Evolutionary conservation across 2,113 vertebrate species (phyloP).

Genomic region (Carassius carassius): DNA sequence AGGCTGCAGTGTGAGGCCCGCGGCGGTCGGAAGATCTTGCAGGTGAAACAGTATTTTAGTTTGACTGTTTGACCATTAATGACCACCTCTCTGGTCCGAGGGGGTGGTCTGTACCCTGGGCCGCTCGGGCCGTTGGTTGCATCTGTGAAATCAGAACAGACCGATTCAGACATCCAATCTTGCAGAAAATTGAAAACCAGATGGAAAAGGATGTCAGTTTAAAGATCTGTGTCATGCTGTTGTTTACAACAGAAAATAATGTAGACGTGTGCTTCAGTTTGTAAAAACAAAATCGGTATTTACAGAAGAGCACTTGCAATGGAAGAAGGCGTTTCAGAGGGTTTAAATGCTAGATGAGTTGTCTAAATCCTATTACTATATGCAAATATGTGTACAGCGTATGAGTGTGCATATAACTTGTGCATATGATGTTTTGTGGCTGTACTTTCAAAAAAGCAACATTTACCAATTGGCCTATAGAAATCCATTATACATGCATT

Average conservation of each 20-base stretch:
- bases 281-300: not conserved
- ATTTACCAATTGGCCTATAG: not conserved
- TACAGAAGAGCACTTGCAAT: not conserved
- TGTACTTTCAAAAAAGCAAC: not conserved
- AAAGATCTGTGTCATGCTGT: not conserved
- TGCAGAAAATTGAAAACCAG: not conserved
- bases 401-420: not conserved
- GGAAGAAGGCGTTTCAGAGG: not conserved
- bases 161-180: not conserved
- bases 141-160: slow-evolving; percentile 72
- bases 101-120: slow-evolving; percentile 86
- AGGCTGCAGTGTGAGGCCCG: slow-evolving; percentile 94
- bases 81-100: slow-evolving; percentile 89
- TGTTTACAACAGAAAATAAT: not conserved
- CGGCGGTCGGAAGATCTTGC: slow-evolving; percentile 93
- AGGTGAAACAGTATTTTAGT: slow-evolving; percentile 96
- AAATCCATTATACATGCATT: not conserved
- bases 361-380: not conserved
- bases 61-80: slow-evolving; percentile 94
- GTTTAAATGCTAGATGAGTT: not conserved
- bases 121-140: slow-evolving; percentile 83
- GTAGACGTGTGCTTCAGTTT: not conserved
- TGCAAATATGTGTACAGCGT: not conserved
- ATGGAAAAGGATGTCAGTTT: not conserved
- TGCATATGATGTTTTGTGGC: not conserved